phyloP scores from a whole-genome alignment of 2,797 vertebrate genomes.

The Salmo trutta region DNA sequence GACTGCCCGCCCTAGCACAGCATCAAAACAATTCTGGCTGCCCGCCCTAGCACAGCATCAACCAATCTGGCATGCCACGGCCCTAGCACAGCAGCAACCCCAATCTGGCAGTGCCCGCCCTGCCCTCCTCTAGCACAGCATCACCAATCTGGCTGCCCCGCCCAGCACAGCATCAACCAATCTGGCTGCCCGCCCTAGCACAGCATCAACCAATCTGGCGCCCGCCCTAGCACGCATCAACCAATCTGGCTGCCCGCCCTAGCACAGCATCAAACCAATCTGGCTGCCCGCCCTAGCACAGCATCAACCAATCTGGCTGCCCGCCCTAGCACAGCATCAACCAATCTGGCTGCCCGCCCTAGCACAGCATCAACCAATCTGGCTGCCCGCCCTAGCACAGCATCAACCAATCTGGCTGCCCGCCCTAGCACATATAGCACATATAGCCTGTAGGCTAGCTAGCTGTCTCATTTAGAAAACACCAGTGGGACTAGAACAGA shows the following conservation, averaged over 20 bases:
- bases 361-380: constrained; percentile 12
- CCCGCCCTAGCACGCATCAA: no score
- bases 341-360: constrained; percentile 8
- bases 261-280: constrained; percentile 11
- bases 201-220: no score
- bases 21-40: no score
- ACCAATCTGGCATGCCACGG: constrained; percentile 15
- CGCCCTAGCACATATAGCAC: background rate
- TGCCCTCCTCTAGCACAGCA: no score
- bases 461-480: background rate
- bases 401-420: constrained; percentile 17
- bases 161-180: constrained; percentile 2
- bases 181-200: constrained; percentile 9
- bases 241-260: constrained; percentile 8
- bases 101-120: constrained; percentile 11
- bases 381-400: background rate
- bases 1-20: background rate
- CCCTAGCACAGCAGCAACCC: background rate
- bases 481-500: constrained; percentile 5
- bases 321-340: constrained; percentile 10
- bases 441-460: background rate
- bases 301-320: constrained; percentile 14
- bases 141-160: constrained; percentile 15
- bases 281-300: constrained; percentile 1
- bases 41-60: constrained; percentile 8